Evolutionary conservation across 37 sponge, comb jelly and placozoan genomes (phyloP).

Genomic region (Theonella swinhoei): DNA sequence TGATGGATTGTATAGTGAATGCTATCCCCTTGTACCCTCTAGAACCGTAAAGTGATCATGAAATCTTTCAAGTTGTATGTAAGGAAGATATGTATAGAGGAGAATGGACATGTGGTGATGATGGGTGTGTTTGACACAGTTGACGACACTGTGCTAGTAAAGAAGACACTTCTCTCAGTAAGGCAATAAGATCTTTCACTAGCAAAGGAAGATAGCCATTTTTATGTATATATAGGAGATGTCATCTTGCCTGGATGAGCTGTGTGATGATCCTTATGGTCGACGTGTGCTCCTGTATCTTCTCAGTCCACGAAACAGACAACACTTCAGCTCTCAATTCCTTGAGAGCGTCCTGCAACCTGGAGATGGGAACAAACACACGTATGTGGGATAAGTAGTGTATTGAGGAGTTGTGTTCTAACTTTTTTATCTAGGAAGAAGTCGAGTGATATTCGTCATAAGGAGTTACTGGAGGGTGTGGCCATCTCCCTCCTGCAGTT

Average conservation of each 20-base stretch:
- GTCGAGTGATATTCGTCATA: slow-evolving; percentile 16
- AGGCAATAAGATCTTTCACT: too few species aligned
- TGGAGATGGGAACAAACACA: slow-evolving; percentile 83
- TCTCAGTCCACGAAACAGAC: slow-evolving; percentile 64
- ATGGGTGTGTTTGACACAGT: slow-evolving; percentile 90
- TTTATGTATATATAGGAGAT: slow-evolving; percentile 71
- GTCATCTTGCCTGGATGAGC: slow-evolving; percentile 49
- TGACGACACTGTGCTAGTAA: slow-evolving; percentile 95
- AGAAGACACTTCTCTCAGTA: slow-evolving; percentile 78
- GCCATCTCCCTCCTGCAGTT: slow-evolving; percentile 46
- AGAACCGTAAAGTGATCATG: slow-evolving; percentile 91
- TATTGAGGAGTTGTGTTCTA: neutral
- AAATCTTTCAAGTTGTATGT: slow-evolving; percentile 89
- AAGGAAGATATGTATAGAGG: slow-evolving; percentile 89
- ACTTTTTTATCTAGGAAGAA: slow-evolving; percentile 63
- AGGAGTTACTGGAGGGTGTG: slow-evolving; percentile 63
- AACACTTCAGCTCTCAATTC: slow-evolving; percentile 73
- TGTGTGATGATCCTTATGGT: slow-evolving; percentile 57
- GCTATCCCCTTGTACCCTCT: too few species aligned
- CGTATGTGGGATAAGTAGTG: too few species aligned
- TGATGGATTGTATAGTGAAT: too few species aligned
- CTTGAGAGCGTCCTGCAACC: slow-evolving; percentile 43
- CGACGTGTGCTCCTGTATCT: slow-evolving; percentile 85
- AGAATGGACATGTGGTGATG: slow-evolving; percentile 87
- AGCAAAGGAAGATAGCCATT: too few species aligned